A percentile compares a stretch with the other conserved stretches of the same genome.
phyloP scores from a whole-genome alignment of 2,113 vertebrate genomes.

The Perca fluviatilis region DNA sequence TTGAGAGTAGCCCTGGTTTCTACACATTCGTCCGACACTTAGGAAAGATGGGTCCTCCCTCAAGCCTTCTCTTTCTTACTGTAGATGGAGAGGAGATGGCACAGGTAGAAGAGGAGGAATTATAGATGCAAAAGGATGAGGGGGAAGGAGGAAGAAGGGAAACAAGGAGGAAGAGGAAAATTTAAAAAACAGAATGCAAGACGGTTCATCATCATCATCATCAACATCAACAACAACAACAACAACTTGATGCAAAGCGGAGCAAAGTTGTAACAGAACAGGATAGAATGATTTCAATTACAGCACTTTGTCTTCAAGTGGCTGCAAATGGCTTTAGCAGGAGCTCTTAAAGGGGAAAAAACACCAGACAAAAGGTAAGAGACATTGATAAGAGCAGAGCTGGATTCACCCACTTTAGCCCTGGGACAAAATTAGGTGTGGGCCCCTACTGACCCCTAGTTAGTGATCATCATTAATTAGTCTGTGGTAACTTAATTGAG shows the following conservation, averaged over 20 bases:
- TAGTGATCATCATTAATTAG: background rate
- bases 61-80: constrained; percentile 98
- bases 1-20: constrained; percentile 63
- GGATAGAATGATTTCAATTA: background rate
- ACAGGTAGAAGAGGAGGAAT: background rate
- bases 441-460: background rate
- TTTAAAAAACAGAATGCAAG: background rate
- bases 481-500: background rate
- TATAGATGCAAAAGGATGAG: background rate
- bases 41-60: constrained; percentile 95
- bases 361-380: background rate
- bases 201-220: background rate
- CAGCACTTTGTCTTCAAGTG: background rate
- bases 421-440: background rate
- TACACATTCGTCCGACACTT: constrained; percentile 96
- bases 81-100: constrained; percentile 33
- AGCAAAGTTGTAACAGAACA: background rate
- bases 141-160: background rate
- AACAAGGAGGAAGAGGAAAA: background rate
- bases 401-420: background rate
- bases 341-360: background rate
- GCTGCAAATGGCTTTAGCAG: background rate
- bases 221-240: background rate
- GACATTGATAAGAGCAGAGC: background rate
- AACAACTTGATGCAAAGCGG: background rate